phyloP scores from a whole-genome alignment of 2,888 invertebrate species.

The Pterostichus niger region DNA sequence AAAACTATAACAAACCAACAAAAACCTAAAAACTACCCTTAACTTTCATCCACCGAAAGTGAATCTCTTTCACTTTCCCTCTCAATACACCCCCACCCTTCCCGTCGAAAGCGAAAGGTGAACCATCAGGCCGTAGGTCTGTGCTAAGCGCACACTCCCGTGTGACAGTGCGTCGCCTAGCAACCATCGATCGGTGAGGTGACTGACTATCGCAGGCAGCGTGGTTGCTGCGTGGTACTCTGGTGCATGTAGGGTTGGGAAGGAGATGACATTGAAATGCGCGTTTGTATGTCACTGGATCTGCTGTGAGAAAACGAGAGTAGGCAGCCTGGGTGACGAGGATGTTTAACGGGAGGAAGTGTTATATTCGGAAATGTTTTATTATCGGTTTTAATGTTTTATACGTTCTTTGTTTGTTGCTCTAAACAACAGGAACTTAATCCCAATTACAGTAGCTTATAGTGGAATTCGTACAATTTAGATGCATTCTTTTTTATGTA shows the following conservation, averaged over 20 bases:
- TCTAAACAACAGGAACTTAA: no score
- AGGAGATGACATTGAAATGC: conserved; percentile 66
- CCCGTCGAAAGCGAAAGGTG: conserved; percentile 64
- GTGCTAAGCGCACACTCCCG: conserved; percentile 17
- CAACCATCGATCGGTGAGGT: conserved; percentile 65
- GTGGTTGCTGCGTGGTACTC: conserved; percentile 11
- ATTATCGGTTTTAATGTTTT: no score
- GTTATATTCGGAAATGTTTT: no score
- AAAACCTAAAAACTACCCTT: background rate
- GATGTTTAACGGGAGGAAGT: background rate
- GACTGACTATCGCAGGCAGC: conserved; percentile 56
- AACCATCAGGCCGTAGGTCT: conserved; percentile 60
- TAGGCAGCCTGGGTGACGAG: background rate
- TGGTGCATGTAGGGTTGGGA: background rate
- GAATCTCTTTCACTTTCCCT: conserved; percentile 34
- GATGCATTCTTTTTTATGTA: no score
- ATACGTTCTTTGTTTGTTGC: no score
- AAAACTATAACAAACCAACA: no score
- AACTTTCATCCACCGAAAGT: conserved; percentile 8
- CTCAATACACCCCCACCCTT: background rate
- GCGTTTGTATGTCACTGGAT: conserved; percentile 67
- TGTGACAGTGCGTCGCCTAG: conserved; percentile 65
- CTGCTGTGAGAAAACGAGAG: conserved; percentile 7
- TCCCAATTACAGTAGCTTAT: no score
- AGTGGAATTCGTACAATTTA: no score